Base-by-base conservation (phyloP, 2,888 invertebrate species). In the Drosophila stalkeri region DNA sequence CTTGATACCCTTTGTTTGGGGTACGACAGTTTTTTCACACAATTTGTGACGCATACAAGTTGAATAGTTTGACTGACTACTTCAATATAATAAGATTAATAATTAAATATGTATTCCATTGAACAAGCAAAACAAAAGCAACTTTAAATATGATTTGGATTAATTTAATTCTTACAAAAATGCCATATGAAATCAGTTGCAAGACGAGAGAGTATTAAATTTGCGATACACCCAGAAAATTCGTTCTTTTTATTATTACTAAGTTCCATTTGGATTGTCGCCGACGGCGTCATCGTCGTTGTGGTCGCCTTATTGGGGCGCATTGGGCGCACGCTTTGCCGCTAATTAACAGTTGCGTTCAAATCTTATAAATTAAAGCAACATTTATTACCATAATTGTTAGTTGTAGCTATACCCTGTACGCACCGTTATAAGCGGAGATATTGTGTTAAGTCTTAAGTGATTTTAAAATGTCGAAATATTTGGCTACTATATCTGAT, bases 311-410 rank as follows among this genome's bases (percentile, higher is more conserved):
- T 71, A 72, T 85, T 75, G 64, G 75, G 75, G 11, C 16, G 64
- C 46, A 68, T 63, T 68, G 41, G 57, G 64, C 70, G 62, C 68
- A 74, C 75, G 71, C 74, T 78, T 59, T 67, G 63, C 63, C 72
- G 85, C 80, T 80, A 87, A 86, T 85, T 89, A 84, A 70, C 73
- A 74, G 80, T 72, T 81, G 72, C 44, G 67, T 56, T 65, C 57
- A 69, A 86, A 86, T 76, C 81, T 72, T 65, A 81, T 73, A 72
- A 62, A 80, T 82, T 72, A 84, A 66, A 60, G 61, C 35, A 64
- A 67, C 73, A 65, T 78, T 87, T 85, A 88, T 85, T 60, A 61
- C 69, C 77, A 71, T 81, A 80, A 88, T 66, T 85, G 73, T 65
- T 62, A 41, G 60, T 20, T 60, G 64, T 60, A 49, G 60, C 20